Evolutionary conservation across 2,113 vertebrate species (phyloP), one percentile per base, ranked within the genome.

Genomic region (Sclerurus mexicanus): DNA sequence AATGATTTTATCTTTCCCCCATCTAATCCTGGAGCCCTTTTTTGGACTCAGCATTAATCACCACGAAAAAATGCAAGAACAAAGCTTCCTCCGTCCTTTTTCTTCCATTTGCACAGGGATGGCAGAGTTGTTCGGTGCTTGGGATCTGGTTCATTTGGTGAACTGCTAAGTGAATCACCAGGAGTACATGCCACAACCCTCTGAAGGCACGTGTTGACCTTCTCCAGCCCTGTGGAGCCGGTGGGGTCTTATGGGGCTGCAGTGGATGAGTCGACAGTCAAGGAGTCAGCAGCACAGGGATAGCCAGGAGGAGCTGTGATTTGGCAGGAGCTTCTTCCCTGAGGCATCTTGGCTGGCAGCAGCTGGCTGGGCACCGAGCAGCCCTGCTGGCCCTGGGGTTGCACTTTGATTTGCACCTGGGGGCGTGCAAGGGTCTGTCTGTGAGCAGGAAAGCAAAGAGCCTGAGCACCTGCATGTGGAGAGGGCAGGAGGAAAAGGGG

Each of bases 101-200:
- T 40, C 52, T 93, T 92, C 64, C 81, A 40, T n/a, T 94, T 76
- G 13, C 76, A 59, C 42, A 30, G 7, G 5, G 18, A 46, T 16
- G 7, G 63, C 68, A 77, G 55, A 53, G 46, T 37, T 90, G 55
- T 60, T 77, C 24, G 44, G 68, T 37, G 28, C 47, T 86, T 40
- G 5, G 24, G 52, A 86, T 60, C 47, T 63, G 47, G 42, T 90
- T 90, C 55, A 33, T 88, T 74, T 77, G 82, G 50, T 86, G 85
- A 92, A 66, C 40, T 91, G n/a, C 67, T 66, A 24, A n/a, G 40
- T 89, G 85, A 95, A 59, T 97, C 94, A 94, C 42, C 67, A 74
- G 22, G 23, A 74, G 52, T 49, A 83, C n/a, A 52, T 4, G 8
- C 24, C 33, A 6, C 74, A 79, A 59, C 35, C 42, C 47, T 83